These are phyloP conservation scores for Conger conger DNA, from an alignment of 2,113 vertebrate genomes.

Conservation along the genomic window DNA sequence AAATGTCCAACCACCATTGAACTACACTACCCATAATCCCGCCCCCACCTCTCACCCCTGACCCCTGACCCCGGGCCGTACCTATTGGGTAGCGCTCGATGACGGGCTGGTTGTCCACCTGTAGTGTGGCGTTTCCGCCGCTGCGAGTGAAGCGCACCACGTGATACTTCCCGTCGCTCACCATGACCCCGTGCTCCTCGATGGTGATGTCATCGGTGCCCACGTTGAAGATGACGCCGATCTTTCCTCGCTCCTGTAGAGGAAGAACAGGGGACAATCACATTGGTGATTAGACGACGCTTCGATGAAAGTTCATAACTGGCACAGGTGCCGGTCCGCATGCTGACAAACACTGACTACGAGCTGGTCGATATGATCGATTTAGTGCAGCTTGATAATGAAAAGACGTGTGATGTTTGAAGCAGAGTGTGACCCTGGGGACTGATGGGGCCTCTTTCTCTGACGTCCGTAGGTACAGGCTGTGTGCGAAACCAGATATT, in stretches of 20 bases:
- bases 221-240: conserved; percentile 93
- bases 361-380: too few species aligned
- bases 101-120: conserved; percentile 94
- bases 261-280: background rate
- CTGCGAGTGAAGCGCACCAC: conserved; percentile 95
- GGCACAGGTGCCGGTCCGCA: background rate
- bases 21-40: conserved; percentile 9
- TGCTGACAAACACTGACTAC: background rate
- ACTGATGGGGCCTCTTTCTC: background rate
- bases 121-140: conserved; percentile 92
- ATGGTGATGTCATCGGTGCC: conserved; percentile 94
- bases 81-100: conserved; percentile 94
- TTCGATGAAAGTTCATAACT: background rate
- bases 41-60: background rate
- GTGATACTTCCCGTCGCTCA: conserved; percentile 94
- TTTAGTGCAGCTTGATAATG: too few species aligned
- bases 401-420: too few species aligned
- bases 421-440: background rate
- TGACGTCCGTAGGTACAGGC: background rate
- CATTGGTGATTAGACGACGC: background rate
- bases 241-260: conserved; percentile 85
- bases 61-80: conserved; percentile 53
- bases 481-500: too few species aligned
- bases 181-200: conserved; percentile 84
- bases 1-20: conserved; percentile 12